These are phyloP conservation scores for Eubasilissa splendida DNA, from an alignment of 2,888 invertebrate species.

Conservation along the genomic window DNA sequence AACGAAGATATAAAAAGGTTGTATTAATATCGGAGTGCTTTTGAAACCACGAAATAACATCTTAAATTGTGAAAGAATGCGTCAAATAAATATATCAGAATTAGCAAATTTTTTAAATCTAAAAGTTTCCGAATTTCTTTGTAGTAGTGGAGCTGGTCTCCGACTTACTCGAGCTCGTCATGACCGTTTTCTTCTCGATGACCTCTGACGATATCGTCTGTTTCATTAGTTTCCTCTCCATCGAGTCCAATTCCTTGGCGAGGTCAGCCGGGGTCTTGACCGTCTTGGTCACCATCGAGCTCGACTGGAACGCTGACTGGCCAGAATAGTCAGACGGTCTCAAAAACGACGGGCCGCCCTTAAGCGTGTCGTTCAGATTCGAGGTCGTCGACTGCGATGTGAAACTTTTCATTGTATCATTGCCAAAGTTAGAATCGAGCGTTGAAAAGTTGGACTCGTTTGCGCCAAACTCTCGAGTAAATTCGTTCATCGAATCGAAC, in stretches of 20 bases:
- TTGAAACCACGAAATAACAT: not conserved
- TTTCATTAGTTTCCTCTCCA: conserved; percentile 78
- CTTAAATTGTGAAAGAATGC: not conserved
- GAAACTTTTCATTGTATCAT: conserved; percentile 65
- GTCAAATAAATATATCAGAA: not conserved
- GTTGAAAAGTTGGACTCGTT: conserved; percentile 64
- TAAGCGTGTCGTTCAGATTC: conserved; percentile 25
- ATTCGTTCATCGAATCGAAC: conserved; percentile 71
- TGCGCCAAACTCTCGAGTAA: conserved; percentile 71
- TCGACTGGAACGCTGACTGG: conserved; percentile 65
- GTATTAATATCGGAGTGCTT: not conserved
- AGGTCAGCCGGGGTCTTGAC: conserved; percentile 67
- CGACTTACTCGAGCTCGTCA: conserved; percentile 76
- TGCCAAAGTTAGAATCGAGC: conserved; percentile 61
- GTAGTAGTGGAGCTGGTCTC: conserved; percentile 74
- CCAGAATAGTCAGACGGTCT: conserved; percentile 71
- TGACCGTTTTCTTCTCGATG: conserved; percentile 79
- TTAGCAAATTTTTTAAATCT: conserved; percentile 5
- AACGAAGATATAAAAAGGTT: not conserved
- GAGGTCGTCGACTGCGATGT: conserved; percentile 40
- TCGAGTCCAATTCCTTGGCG: conserved; percentile 71
- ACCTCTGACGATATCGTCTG: conserved; percentile 80
- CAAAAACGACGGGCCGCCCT: conserved; percentile 65
- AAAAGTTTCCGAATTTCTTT: conserved; percentile 71
- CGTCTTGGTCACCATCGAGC: conserved; percentile 63